Evolutionary conservation across 2,888 invertebrate genomes (phyloP).

Genomic region (Phyllotreta cruciferae): DNA sequence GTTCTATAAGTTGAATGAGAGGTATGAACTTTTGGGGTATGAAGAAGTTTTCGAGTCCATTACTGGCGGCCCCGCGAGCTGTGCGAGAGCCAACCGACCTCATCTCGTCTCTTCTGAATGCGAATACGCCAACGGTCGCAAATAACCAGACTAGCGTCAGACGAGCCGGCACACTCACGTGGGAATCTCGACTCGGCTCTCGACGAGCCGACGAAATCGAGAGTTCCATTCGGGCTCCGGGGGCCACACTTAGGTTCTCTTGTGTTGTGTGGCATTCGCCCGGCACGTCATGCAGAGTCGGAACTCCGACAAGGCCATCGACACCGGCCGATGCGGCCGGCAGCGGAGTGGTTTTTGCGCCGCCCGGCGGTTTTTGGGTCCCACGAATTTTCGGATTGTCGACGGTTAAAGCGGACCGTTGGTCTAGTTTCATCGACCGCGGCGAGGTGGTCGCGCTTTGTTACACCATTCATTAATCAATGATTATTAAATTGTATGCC

Average conservation of each 20-base stretch:
- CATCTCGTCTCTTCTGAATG: conserved; percentile 25
- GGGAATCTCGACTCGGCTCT: conserved; percentile 35
- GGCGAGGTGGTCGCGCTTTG: too few species aligned
- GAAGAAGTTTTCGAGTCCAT: conserved; percentile 14
- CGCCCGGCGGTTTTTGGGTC: too few species aligned
- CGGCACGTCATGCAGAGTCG: conserved; percentile 18
- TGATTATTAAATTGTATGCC: too few species aligned
- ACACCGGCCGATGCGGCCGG: not conserved
- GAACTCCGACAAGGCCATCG: conserved; percentile 9
- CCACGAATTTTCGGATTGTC: too few species aligned
- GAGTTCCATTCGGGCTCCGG: conserved; percentile 46
- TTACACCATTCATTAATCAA: too few species aligned
- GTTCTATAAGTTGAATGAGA: too few species aligned
- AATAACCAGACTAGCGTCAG: conserved; percentile 40
- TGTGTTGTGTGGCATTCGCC: conserved; percentile 31
- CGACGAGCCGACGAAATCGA: conserved; percentile 44
- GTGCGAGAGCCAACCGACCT: conserved; percentile 4
- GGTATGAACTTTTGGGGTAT: too few species aligned
- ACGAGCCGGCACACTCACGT: conserved; percentile 36
- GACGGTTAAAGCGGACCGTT: too few species aligned
- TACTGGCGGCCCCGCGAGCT: conserved; percentile 13
- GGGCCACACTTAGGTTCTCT: conserved; percentile 52
- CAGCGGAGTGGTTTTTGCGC: too few species aligned
- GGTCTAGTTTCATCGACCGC: too few species aligned
- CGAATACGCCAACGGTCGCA: conserved; percentile 31